A percentile compares a stretch with the other conserved stretches of the same genome.
These are phyloP conservation scores for Galerucella calmariensis DNA, from an alignment of 2,888 invertebrate genomes.

Conservation along the genomic window DNA sequence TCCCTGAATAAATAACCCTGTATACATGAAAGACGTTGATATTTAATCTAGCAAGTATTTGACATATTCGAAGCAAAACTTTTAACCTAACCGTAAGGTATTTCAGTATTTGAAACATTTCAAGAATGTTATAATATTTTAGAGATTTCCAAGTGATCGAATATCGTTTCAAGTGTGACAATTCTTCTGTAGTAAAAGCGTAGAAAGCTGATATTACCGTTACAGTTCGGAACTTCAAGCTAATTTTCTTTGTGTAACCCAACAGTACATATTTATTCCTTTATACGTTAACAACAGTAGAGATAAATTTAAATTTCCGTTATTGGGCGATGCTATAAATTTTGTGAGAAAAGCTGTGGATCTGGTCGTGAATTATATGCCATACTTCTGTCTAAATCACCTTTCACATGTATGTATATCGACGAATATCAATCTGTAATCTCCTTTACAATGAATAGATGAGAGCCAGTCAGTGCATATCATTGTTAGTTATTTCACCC, in stretches of 20 bases:
- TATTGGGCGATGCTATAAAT: no score
- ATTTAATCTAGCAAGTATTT: not conserved
- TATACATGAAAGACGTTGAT: not conserved
- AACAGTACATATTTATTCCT: not conserved
- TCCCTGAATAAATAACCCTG: not conserved
- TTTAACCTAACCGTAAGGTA: not conserved
- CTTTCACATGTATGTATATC: no score
- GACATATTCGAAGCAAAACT: not conserved
- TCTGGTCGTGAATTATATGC: no score
- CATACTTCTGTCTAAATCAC: no score
- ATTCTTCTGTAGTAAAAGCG: slow-evolving; percentile 9
- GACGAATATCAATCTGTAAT: no score
- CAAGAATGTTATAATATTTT: slow-evolving; percentile 20
- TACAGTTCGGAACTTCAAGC: slow-evolving; percentile 2
- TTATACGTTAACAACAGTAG: no score
- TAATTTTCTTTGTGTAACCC: slow-evolving; percentile 15
- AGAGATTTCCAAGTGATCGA: slow-evolving; percentile 16
- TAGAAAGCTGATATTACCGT: not conserved
- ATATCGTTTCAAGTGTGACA: slow-evolving; percentile 15
- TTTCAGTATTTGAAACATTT: slow-evolving; percentile 7
- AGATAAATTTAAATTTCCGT: no score
- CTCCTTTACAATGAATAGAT: no score
- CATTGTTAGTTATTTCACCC: no score
- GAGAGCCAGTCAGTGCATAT: no score
- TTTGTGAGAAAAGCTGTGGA: no score